These are phyloP conservation scores for Adineta ricciae DNA, from an alignment of 2,888 invertebrate species.

Conservation along the genomic window DNA sequence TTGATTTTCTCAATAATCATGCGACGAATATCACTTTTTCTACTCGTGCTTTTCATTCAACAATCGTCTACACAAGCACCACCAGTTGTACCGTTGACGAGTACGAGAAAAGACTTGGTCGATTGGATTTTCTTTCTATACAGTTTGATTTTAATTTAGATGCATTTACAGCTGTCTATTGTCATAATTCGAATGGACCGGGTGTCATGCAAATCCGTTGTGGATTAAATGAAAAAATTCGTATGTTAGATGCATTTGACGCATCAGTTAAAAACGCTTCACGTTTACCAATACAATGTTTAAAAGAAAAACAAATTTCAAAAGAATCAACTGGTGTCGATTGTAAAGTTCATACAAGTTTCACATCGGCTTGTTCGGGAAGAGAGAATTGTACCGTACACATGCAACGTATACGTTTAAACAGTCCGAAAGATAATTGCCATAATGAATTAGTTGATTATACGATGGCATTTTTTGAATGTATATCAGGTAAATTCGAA, in stretches of 20 bases:
- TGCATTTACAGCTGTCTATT: not conserved
- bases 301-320: not conserved
- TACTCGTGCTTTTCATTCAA: not conserved
- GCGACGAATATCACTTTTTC: not conserved
- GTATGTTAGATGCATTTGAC: not conserved
- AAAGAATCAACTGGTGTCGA: not conserved
- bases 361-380: constrained; percentile 32
- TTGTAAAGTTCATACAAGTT: constrained; percentile 32
- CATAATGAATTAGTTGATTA: constrained; percentile 19
- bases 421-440: constrained; percentile 19
- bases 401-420: constrained; percentile 28
- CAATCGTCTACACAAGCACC: not conserved
- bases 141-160: not conserved
- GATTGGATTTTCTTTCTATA: not conserved
- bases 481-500: constrained; percentile 25
- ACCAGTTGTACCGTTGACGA: constrained; percentile 7
- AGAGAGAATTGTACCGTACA: constrained; percentile 29
- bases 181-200: not conserved
- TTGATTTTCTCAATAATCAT: not conserved
- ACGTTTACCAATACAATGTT: not conserved
- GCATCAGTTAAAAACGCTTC: not conserved
- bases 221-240: not conserved
- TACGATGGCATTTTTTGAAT: constrained; percentile 32
- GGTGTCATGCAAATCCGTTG: no score
- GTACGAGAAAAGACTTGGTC: not conserved